Base-by-base conservation (phyloP, 2,797 vertebrate genomes). In the Peromyscus attwateri region DNA sequence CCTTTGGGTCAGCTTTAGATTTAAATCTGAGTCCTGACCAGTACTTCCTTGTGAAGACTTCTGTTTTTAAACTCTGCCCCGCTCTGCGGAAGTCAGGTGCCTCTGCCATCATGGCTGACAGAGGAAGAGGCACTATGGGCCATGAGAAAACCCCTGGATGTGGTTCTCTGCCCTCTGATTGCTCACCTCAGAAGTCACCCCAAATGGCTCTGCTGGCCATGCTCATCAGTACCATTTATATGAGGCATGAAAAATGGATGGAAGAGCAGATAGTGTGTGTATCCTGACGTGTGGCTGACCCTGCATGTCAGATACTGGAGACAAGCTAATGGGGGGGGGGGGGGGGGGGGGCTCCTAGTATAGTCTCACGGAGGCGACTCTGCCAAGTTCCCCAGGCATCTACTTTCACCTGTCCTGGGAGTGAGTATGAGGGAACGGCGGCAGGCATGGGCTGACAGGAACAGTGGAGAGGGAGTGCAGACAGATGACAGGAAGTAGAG, bases 151-250 rank as follows among this genome's bases (percentile, higher is more conserved):
- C n/a, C 75, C 19, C 5, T 0, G 6, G 7, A 23, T 10, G 49
- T 60, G 4, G 55, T 49, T 52, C 70, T 64, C 64, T 84, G 31
- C 6, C 57, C 34, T 17, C 14, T 11, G 2, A 49, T 23, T 16
- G 14, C 57, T 87, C 40, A 8, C 49, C 43, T 75, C 60, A 27
- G 46, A 70, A 14, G 4, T 46, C 52, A 55, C 52, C 52, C 16
- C 52, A 55, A 25, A 64, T 62, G 2, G 79, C 27, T 81, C 43
- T 49, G 17, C 29, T 43, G 8, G 52, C 23, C 3, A 12, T 37
- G 21, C 40, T 49, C 5, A 3, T 9, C n/a, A 1, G 0, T 13
- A 17, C 2, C 1, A 76, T 12, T 40, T 1, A 0, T 0, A 0
- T 19, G 46, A 95, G 71, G 52, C 34, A 6, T 89, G 25, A 70